Evolutionary conservation across 1,140 invertebrate genomes (phyloP).

Genomic region (Eriocheir sinensis): DNA sequence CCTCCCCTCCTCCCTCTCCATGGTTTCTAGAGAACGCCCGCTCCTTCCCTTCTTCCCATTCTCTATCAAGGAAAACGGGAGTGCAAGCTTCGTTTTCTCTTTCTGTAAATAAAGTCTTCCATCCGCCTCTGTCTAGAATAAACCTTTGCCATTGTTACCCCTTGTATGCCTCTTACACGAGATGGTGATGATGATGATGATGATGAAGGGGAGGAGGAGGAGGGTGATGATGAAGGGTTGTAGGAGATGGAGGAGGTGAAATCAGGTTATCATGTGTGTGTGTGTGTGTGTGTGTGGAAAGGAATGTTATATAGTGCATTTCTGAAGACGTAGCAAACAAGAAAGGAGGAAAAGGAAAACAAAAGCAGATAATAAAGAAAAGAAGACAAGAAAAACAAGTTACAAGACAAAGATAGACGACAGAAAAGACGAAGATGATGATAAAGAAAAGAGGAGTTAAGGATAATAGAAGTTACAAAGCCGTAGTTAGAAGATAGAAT

Average conservation of each 20-base stretch:
- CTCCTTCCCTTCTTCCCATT: neutral
- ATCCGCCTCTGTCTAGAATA: constrained; percentile 13
- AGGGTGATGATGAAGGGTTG: neutral
- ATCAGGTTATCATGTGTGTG: no score
- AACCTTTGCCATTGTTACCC: neutral
- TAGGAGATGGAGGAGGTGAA: neutral
- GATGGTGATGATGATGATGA: constrained; percentile 37
- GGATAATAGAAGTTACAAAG: neutral
- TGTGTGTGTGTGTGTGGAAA: constrained; percentile 17
- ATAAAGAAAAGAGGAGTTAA: neutral
- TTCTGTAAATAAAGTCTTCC: constrained; percentile 55
- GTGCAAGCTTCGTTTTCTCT: constrained; percentile 31
- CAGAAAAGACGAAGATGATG: neutral
- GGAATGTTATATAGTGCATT: neutral
- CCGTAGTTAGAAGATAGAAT: neutral
- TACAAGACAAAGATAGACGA: no score
- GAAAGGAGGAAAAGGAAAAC: neutral
- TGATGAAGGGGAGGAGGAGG: neutral
- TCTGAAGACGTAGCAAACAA: neutral
- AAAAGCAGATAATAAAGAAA: neutral
- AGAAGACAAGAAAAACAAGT: neutral
- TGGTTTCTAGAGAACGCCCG: constrained; percentile 43
- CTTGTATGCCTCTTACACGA: neutral
- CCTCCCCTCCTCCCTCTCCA: neutral
- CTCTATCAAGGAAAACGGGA: neutral